Percentiles rank a stretch among this genome's conserved stretches.
phyloP scores from a whole-genome alignment of 2,797 vertebrate species.

The Arrhamphus sclerolepis region DNA sequence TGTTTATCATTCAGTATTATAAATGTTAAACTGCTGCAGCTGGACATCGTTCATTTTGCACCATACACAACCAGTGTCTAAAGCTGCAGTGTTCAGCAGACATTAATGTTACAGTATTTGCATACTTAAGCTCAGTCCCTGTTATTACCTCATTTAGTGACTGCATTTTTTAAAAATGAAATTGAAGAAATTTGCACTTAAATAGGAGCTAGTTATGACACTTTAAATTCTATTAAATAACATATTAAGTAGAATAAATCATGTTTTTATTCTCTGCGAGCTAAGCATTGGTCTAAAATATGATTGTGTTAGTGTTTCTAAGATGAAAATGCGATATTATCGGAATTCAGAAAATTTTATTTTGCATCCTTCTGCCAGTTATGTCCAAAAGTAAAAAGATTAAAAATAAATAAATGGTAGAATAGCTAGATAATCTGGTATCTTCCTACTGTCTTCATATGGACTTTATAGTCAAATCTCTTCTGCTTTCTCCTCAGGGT shows the following conservation, averaged over 20 bases:
- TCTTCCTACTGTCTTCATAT: constrained; percentile 12
- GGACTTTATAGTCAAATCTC: constrained; percentile 18
- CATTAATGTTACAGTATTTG: background rate
- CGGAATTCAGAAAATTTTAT: background rate
- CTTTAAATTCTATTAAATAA: no score
- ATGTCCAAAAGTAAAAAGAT: background rate
- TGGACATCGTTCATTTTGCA: background rate
- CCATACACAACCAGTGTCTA: background rate
- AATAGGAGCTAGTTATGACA: no score
- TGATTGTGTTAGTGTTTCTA: background rate
- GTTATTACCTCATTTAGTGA: no score
- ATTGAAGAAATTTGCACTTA: no score
- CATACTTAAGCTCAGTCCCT: no score
- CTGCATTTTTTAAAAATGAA: no score
- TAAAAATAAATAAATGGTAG: background rate
- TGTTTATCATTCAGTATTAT: background rate
- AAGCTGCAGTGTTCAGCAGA: no score
- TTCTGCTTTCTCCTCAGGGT: constrained; percentile 78
- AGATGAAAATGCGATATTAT: background rate
- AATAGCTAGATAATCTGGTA: background rate
- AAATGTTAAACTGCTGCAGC: background rate
- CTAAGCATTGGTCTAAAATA: no score
- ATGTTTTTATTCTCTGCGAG: background rate
- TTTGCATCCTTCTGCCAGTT: background rate
- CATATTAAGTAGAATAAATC: background rate